Conservation (phyloP, 2,888 invertebrate genomes). For the Tyria jacobaeae region DNA sequence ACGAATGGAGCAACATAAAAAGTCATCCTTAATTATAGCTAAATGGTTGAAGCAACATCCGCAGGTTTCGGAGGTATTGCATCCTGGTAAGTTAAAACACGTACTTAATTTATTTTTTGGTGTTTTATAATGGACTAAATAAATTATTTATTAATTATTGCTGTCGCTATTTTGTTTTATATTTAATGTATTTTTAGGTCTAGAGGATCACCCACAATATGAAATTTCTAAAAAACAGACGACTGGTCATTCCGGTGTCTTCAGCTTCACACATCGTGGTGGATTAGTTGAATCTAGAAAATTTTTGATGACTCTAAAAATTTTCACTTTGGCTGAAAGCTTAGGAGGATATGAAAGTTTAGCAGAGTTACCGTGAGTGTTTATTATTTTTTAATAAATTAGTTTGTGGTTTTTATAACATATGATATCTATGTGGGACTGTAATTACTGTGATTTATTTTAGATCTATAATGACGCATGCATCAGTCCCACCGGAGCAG, state of each 20-base stretch:
- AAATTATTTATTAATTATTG: no score
- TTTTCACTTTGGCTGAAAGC: constrained; percentile 96
- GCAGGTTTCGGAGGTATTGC: constrained; percentile 92
- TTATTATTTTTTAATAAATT: background rate
- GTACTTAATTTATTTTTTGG: background rate
- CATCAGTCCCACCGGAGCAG: constrained; percentile 93
- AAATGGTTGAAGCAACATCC: constrained; percentile 93
- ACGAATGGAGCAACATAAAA: constrained; percentile 96
- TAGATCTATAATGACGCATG: constrained; percentile 97
- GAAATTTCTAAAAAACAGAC: constrained; percentile 92
- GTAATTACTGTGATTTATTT: constrained; percentile 46
- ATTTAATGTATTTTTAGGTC: constrained; percentile 75
- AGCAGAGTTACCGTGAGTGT: constrained; percentile 96
- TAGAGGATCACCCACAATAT: constrained; percentile 95
- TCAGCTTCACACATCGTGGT: constrained; percentile 95
- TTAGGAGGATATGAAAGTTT: constrained; percentile 98
- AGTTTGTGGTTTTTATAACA: background rate
- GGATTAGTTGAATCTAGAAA: constrained; percentile 89
- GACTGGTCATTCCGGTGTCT: constrained; percentile 96
- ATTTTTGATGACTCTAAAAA: constrained; percentile 91
- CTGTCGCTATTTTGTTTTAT: no score
- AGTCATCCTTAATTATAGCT: constrained; percentile 92
- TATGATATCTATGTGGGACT: no score
- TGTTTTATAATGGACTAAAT: no score
- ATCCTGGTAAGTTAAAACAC: constrained; percentile 88